Conservation (phyloP, 2,797 vertebrate genomes). For the Urocyon cinereoargenteus region DNA sequence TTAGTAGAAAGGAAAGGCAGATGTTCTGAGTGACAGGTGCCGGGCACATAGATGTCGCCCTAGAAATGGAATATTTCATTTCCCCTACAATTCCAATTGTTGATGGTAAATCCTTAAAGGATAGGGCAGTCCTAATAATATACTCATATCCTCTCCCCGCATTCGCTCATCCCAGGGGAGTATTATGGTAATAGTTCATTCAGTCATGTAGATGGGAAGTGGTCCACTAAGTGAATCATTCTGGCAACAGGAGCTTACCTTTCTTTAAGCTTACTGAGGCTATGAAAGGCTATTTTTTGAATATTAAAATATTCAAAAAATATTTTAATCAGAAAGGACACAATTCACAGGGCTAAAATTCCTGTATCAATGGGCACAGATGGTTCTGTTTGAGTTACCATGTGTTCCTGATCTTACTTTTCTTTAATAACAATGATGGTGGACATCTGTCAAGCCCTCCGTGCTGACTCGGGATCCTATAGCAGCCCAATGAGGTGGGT, state of each 20-base stretch:
- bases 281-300: not conserved
- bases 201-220: not conserved
- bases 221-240: not conserved
- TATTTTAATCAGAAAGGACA: not conserved
- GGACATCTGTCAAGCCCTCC: not conserved
- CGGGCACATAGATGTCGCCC: too few relatives aligned
- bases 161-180: not conserved
- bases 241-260: not conserved
- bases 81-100: not conserved
- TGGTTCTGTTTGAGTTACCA: not conserved
- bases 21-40: not conserved
- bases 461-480: not conserved
- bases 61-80: not conserved
- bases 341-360: not conserved
- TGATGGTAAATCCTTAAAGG: not conserved
- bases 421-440: not conserved
- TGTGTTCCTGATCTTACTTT: not conserved
- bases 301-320: too few relatives aligned
- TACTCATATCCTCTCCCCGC: not conserved
- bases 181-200: not conserved
- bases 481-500: not conserved
- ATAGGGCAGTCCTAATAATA: not conserved
- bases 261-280: not conserved
- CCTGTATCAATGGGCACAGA: not conserved
- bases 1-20: not conserved